Evolutionary conservation across 2,888 invertebrate species (phyloP).

Genomic region (Rhopalosiphum nymphaeae): DNA sequence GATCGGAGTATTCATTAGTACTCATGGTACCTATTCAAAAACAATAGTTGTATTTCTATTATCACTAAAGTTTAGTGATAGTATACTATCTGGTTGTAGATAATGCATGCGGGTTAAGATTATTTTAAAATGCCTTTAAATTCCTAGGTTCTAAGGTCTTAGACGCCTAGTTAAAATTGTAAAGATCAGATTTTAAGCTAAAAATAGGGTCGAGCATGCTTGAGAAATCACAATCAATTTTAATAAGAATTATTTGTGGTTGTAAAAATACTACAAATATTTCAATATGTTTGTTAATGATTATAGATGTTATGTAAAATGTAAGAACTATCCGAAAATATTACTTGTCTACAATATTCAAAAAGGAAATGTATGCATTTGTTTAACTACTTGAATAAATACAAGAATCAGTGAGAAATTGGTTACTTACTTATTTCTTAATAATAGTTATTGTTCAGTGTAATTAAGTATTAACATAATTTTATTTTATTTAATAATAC

Average conservation of each 20-base stretch:
- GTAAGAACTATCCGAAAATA: not conserved
- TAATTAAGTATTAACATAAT: not conserved
- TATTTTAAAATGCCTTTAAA: not conserved
- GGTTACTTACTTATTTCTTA: not conserved
- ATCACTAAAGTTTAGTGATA: not conserved
- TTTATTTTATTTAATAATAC: not conserved
- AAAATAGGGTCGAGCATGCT: too few relatives aligned
- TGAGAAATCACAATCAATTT: not conserved
- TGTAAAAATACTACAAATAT: too few relatives aligned
- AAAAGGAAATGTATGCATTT: not conserved
- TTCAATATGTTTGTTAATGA: not conserved
- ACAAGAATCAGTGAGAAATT: not conserved
- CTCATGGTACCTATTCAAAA: too few relatives aligned
- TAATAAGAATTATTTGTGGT: not conserved
- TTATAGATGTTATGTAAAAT: not conserved
- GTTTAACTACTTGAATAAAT: not conserved
- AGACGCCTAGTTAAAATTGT: too few relatives aligned
- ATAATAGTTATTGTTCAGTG: not conserved
- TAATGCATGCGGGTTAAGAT: not conserved
- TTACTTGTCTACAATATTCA: not conserved
- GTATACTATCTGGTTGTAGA: too few relatives aligned
- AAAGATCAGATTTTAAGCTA: too few relatives aligned
- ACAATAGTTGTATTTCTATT: not conserved
- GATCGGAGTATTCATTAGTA: not conserved
- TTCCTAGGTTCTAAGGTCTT: too few relatives aligned